These are phyloP conservation scores for Brachyalestes nurse DNA, from an alignment of 2,797 vertebrate species.

Conservation along the genomic window DNA sequence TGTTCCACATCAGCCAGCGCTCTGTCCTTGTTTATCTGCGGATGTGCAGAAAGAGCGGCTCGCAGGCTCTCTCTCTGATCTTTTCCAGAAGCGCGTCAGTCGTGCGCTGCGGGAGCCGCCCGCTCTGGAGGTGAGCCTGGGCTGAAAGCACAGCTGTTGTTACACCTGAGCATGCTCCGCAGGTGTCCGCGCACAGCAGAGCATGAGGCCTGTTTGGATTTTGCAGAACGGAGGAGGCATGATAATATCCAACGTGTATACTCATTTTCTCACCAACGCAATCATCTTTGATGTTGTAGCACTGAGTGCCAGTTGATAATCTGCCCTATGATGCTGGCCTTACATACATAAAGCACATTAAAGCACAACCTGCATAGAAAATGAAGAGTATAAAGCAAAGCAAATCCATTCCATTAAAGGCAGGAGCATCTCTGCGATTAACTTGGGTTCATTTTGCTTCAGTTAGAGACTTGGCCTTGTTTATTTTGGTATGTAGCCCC, in stretches of 20 bases:
- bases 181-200: constrained; percentile 40
- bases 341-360: constrained; percentile 13
- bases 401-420: not conserved
- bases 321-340: constrained; percentile 6
- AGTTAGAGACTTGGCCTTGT: constrained; percentile 4
- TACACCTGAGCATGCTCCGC: constrained; percentile 30
- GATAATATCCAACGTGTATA: not conserved
- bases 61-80: constrained; percentile 37
- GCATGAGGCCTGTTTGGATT: constrained; percentile 32
- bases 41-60: constrained; percentile 49
- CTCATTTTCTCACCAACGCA: constrained; percentile 26
- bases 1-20: constrained; percentile 38
- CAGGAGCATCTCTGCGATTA: constrained; percentile 41
- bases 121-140: constrained; percentile 41
- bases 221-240: not conserved
- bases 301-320: constrained; percentile 8
- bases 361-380: constrained; percentile 4
- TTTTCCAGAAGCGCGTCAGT: constrained; percentile 49
- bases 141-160: constrained; percentile 40
- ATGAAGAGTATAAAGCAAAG: constrained; percentile 16
- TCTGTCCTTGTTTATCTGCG: constrained; percentile 52
- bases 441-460: constrained; percentile 29
- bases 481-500: constrained; percentile 44
- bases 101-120: constrained; percentile 19
- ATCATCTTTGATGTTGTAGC: constrained; percentile 26